Base-by-base conservation (phyloP, 2,888 invertebrate species). In the Acleris laterana region DNA sequence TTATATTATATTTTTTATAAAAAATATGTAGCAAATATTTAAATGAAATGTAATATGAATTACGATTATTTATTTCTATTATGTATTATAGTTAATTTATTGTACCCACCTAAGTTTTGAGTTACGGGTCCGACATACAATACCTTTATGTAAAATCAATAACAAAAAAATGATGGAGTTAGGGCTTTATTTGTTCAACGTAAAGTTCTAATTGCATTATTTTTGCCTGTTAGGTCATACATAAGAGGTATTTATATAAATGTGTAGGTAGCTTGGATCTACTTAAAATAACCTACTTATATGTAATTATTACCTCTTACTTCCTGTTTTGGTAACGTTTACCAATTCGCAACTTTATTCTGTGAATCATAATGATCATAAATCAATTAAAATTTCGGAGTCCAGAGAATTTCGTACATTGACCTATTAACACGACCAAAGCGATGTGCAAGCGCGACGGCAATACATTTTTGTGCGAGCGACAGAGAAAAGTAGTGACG, bases 31-130 rank as follows among this genome's bases (percentile, higher is more conserved):
- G 17, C 44, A 17, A 46, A 42, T 56, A 16, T 38, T 55, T 19
- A 11, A 20, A 55, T 55, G 5, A 62, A 49, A 50, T 50, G 17
- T 62, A 38, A 56, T 38, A 11, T 46, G 28, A 58, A 48, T 57
- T 46, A 48, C n/a, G 13, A 1, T 48, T 59, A 63, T 63, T 59
- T 58, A 63, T 60, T 60, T 55, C 11, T 50, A 50, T 63, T 52
- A 25, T 59, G 58, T 59, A 51, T 58, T 65, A 51, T 65, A 65
- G 64, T 55, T 61, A 56, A 61, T 65, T 59, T 59, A 38, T 55
- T 65, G 42, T 63, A 61, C 65, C 65, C 65, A 65, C 65, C 65
- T 65, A 61, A 50, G 57, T 42, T 60, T 65, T 51, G 28, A 60
- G 25, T 42, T 49, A 50, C 59, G 64, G 60, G 55, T 60, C 60